A percentile compares a stretch with the other conserved stretches of the same genome.
These are phyloP conservation scores for Cynopterus sphinx DNA, from an alignment of 2,797 vertebrate genomes.

Conservation along the genomic window DNA sequence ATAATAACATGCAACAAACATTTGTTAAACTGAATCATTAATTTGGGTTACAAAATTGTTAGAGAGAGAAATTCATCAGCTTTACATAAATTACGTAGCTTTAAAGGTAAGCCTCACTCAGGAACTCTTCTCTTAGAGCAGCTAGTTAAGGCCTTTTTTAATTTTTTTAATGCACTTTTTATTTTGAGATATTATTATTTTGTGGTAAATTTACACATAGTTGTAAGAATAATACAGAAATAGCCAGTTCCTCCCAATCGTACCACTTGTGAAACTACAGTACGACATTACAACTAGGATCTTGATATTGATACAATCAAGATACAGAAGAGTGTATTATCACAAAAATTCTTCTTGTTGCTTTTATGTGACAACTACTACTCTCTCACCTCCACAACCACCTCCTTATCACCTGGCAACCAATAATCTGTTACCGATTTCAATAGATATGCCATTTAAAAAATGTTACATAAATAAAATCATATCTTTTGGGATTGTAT, in stretches of 20 bases:
- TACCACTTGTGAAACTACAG: background rate
- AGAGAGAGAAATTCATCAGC: background rate
- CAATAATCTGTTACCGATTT: background rate
- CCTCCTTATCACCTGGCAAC: background rate
- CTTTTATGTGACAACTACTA: background rate
- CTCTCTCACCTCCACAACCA: no score
- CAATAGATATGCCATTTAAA: background rate
- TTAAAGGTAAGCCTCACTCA: background rate
- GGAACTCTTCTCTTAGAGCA: background rate
- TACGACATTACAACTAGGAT: background rate
- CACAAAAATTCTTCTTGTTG: background rate
- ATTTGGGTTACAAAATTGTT: background rate
- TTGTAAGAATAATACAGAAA: background rate
- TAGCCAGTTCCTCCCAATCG: background rate
- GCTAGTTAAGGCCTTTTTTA: background rate
- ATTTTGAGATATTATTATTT: background rate
- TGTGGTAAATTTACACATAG: background rate
- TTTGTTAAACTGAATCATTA: background rate
- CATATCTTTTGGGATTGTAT: background rate
- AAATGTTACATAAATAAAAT: background rate
- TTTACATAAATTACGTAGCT: background rate
- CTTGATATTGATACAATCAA: background rate
- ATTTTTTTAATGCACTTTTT: background rate
- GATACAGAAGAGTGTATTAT: background rate
- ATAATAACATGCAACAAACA: background rate